Percentiles rank a stretch among this genome's conserved stretches.
Conservation (phyloP, 1,140 invertebrate species). For the Brachionus calyciflorus region DNA sequence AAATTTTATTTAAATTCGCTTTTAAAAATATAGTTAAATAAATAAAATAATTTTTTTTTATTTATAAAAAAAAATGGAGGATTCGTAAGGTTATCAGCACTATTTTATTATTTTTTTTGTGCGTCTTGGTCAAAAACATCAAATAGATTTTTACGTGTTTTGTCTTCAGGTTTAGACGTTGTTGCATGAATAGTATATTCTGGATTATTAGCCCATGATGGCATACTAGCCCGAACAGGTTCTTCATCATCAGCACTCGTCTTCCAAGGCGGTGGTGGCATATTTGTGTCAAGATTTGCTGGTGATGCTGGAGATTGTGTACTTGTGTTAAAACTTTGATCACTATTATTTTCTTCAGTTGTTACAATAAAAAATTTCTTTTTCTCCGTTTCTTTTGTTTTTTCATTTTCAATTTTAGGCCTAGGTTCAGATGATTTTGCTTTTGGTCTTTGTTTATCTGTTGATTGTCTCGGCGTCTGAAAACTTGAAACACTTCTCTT, state of each 20-base stretch:
- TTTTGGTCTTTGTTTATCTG: not conserved
- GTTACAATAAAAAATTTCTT: constrained; percentile 34
- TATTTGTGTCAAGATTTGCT: not conserved
- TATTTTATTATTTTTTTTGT: not conserved
- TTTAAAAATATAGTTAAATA: no score
- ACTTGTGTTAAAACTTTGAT: not conserved
- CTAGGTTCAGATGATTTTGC: not conserved
- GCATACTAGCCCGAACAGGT: not conserved
- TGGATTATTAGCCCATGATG: constrained; percentile 31
- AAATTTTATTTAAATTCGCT: no score
- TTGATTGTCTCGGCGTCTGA: not conserved
- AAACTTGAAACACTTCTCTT: constrained; percentile 17
- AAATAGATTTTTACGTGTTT: not conserved
- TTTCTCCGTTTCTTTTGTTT: not conserved
- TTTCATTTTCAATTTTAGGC: not conserved
- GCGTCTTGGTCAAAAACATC: not conserved
- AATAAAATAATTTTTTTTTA: no score
- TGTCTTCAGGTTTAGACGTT: not conserved
- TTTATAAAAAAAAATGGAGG: no score
- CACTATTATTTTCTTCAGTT: constrained; percentile 11
- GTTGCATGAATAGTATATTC: constrained; percentile 32
- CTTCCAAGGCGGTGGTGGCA: constrained; percentile 37
- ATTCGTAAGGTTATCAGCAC: no score
- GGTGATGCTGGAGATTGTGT: not conserved
- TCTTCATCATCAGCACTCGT: not conserved